Percentiles rank a stretch among this genome's conserved stretches.
These are phyloP conservation scores for Antechinus flavipes DNA, from an alignment of 2,113 vertebrate species.

Conservation along the genomic window DNA sequence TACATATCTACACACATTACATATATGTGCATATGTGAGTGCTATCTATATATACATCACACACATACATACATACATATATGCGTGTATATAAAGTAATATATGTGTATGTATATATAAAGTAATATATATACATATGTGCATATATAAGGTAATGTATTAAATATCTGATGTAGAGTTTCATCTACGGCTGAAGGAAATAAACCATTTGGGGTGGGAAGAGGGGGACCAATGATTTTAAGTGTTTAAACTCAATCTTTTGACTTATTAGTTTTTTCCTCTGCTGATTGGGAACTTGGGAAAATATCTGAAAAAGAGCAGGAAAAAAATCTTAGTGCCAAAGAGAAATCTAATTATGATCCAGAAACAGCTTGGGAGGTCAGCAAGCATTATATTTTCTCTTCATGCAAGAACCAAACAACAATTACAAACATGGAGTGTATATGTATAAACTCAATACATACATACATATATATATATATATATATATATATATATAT, in stretches of 20 bases:
- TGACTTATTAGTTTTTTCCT: constrained; percentile 60
- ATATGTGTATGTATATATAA: neutral
- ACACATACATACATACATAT: neutral
- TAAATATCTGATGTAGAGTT: constrained; percentile 11
- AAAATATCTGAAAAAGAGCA: constrained; percentile 2
- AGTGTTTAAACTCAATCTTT: constrained; percentile 55
- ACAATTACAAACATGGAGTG: neutral
- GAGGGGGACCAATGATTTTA: neutral
- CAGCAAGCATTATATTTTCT: constrained; percentile 68
- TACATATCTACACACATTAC: neutral
- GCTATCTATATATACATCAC: neutral
- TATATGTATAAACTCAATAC: neutral
- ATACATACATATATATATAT: neutral
- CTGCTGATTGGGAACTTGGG: constrained; percentile 62
- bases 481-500: no score
- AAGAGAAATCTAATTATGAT: constrained; percentile 76
- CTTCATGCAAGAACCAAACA: constrained; percentile 48
- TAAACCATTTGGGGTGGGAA: neutral
- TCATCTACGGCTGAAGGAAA: neutral
- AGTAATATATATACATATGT: no score
- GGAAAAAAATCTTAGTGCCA: constrained; percentile 55
- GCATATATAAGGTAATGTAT: neutral
- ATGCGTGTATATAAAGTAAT: neutral
- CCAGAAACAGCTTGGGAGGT: constrained; percentile 62
- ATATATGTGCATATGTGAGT: no score